phyloP scores from a whole-genome alignment of 2,797 vertebrate species.

The Halcyon chelicuti region DNA sequence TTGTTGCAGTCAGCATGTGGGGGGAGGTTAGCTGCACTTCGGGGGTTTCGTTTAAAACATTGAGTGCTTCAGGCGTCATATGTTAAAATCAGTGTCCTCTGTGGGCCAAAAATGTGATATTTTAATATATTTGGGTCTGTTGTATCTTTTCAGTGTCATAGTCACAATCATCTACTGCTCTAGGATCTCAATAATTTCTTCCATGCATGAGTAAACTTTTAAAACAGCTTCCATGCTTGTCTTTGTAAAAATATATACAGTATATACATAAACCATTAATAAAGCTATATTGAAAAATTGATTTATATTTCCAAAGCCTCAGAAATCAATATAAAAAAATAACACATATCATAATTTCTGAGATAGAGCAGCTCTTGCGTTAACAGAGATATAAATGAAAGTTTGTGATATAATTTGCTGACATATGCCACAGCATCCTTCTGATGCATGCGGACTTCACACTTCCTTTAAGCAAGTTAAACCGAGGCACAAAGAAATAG shows the following conservation, averaged over 20 bases:
- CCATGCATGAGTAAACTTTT: neutral
- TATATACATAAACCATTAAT: neutral
- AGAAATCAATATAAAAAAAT: neutral
- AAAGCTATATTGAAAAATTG: neutral
- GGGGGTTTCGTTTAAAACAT: neutral
- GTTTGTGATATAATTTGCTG: neutral
- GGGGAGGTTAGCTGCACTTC: neutral
- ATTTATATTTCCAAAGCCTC: neutral
- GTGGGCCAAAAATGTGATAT: neutral
- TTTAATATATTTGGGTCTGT: constrained; percentile 19
- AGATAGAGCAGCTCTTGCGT: neutral
- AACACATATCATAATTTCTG: neutral
- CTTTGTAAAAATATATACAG: neutral
- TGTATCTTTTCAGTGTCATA: neutral
- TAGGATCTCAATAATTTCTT: neutral
- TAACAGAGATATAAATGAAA: neutral
- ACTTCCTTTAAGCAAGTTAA: neutral
- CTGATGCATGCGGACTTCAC: neutral
- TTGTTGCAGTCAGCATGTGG: neutral
- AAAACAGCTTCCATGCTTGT: neutral
- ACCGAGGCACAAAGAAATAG: neutral
- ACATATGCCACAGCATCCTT: too few relatives aligned
- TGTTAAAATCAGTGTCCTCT: neutral
- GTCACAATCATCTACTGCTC: neutral
- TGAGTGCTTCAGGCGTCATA: neutral